Base-by-base conservation (phyloP, 2,113 vertebrate genomes). In the Crotalus tigris region DNA sequence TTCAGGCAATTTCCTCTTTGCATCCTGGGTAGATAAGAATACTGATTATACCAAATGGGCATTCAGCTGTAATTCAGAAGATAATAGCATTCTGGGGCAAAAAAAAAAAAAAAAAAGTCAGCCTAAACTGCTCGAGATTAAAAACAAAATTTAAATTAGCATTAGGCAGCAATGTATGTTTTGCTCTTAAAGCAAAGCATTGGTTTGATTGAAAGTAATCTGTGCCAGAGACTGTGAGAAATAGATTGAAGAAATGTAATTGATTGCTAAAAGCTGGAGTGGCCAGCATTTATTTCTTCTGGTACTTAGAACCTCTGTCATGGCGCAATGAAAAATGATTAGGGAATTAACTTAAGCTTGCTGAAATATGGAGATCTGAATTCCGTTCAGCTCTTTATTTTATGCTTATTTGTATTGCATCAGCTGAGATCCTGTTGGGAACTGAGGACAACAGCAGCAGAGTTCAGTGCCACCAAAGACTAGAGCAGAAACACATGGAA, bases 281-380 rank as follows among this genome's bases (percentile, higher is more conserved):
- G 98, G 98, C 97, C 98, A 97, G 92, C 96, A 97, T 98, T 97
- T 97, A 21, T 98, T 97, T 96, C 92, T 96, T 97, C 97, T 97
- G 97, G 96, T 97, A 95, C 97, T 97, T 96, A 97, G 97, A 98
- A 98, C 97, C 97, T 98, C 97, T 98, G 96, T 98, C 96, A 95
- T 98, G 94, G 97, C 98, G 89, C 59, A 94, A 92, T 96, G 93
- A 93, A 90, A 96, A 97, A 96, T 94, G 89, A 89, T 92, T 94
- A 93, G 92, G 92, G 92, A 96, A 95, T 97, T 91, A 96, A 94
- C 91, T 97, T 97, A 81, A 95, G 94, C 91, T 94, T 1, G 2
- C 51, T 88, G 94, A 97, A 96, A 92, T 69, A 91, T 91, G 61
- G 92, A 96, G 64, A 90, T 85, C 33, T 94, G 92, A 93, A 91